These are phyloP conservation scores for Eumerus sabulonum DNA, from an alignment of 2,888 invertebrate species.

Conservation along the genomic window DNA sequence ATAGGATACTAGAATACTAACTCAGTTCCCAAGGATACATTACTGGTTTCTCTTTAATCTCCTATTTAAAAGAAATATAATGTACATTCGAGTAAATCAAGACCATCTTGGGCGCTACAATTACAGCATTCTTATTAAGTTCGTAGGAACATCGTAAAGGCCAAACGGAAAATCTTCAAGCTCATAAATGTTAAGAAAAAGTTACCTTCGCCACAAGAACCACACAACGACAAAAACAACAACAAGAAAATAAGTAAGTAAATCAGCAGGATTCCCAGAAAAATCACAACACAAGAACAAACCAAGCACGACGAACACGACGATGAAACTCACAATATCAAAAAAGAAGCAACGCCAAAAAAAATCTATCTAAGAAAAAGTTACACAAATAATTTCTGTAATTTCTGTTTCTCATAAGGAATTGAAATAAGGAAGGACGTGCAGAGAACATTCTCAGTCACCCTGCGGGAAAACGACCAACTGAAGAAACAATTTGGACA, in stretches of 20 bases:
- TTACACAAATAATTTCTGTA: conserved; percentile 42
- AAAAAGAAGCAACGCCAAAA: too few species aligned
- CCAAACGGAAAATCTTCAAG: conserved; percentile 3
- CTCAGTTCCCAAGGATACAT: too few species aligned
- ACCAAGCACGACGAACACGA: not conserved
- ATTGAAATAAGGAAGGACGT: conserved; percentile 41
- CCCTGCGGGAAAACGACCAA: conserved; percentile 53
- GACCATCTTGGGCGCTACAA: not conserved
- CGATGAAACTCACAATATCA: not conserved
- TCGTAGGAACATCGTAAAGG: not conserved
- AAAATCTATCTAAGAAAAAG: conserved; percentile 8
- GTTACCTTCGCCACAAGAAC: not conserved
- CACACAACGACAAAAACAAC: not conserved
- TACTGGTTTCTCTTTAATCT: too few species aligned
- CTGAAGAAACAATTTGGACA: conserved; percentile 55
- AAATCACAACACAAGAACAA: conserved; percentile 14
- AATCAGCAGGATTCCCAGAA: conserved; percentile 6
- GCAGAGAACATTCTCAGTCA: conserved; percentile 29
- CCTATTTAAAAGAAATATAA: too few species aligned
- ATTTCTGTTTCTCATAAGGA: conserved; percentile 31
- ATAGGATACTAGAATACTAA: too few species aligned
- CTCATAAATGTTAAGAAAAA: conserved; percentile 32
- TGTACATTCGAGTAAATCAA: too few species aligned
- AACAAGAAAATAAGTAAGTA: not conserved
- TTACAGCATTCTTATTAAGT: too few species aligned